Percentiles rank a stretch among this genome's conserved stretches.
Conservation (phyloP, 2,113 vertebrate genomes). For the Gulo gulo region DNA sequence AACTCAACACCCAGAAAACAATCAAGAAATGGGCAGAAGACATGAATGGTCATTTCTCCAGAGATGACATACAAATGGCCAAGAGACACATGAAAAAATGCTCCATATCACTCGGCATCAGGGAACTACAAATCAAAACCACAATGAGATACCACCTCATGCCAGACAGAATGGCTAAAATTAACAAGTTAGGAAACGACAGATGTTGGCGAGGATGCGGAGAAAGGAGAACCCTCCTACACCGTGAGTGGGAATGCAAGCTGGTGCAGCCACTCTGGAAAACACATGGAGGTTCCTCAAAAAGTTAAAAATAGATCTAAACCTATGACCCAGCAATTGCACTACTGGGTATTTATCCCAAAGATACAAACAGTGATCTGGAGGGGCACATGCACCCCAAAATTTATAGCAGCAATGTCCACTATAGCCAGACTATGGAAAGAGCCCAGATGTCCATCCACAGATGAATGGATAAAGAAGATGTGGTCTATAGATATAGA, state of each 20-base stretch:
- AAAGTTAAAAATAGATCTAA: not conserved
- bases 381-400: not conserved
- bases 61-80: not conserved
- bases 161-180: not conserved
- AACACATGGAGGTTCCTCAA: not conserved
- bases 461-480: not conserved
- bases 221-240: too few species aligned
- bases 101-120: not conserved
- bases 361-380: not conserved
- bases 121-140: not conserved
- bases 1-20: not conserved
- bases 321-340: not conserved
- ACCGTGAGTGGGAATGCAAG: too few species aligned
- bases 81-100: not conserved
- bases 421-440: not conserved
- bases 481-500: not conserved
- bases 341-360: not conserved
- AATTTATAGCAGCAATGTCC: not conserved
- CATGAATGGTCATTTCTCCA: not conserved
- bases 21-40: not conserved
- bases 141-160: not conserved
- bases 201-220: not conserved
- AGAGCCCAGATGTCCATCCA: not conserved
- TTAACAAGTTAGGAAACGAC: not conserved
- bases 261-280: too few species aligned